phyloP scores from a whole-genome alignment of 1,140 invertebrate species.

The Tetragonula clypearis region DNA sequence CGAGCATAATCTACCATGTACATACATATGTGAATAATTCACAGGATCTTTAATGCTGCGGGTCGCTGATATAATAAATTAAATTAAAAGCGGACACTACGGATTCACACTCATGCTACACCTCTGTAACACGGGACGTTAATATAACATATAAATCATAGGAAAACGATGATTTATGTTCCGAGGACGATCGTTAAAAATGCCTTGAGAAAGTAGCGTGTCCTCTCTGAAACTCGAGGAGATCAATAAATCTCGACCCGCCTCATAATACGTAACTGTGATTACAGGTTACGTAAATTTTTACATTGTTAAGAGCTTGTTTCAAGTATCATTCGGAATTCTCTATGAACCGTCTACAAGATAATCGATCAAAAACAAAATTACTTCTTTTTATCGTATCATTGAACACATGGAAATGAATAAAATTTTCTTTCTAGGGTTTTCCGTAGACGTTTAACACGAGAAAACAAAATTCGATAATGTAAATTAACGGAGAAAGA shows the following conservation, averaged over 20 bases:
- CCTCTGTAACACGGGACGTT: conserved; percentile 65
- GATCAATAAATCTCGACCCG: conserved; percentile 14
- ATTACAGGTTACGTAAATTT: not conserved
- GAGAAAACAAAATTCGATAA: not conserved
- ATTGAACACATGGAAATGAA: no score
- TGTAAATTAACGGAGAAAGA: not conserved
- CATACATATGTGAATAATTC: not conserved
- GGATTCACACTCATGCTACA: conserved; percentile 57
- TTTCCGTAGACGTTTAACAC: not conserved
- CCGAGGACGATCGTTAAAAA: conserved; percentile 27
- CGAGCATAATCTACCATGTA: not conserved
- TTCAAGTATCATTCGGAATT: not conserved
- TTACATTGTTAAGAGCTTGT: not conserved
- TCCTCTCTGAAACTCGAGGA: not conserved
- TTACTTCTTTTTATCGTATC: no score
- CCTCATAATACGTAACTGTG: conserved; percentile 2
- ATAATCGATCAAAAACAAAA: not conserved
- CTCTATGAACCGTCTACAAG: no score
- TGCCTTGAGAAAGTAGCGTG: conserved; percentile 11
- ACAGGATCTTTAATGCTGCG: not conserved
- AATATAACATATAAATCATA: conserved; percentile 64
- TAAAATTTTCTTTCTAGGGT: not conserved
- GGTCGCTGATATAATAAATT: conserved; percentile 63
- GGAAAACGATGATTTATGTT: conserved; percentile 68
- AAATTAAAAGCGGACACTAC: conserved; percentile 67